Percentiles rank a stretch among this genome's conserved stretches.
Evolutionary conservation across 2,113 vertebrate genomes (phyloP).

Genomic region (Podarcis cretensis): DNA sequence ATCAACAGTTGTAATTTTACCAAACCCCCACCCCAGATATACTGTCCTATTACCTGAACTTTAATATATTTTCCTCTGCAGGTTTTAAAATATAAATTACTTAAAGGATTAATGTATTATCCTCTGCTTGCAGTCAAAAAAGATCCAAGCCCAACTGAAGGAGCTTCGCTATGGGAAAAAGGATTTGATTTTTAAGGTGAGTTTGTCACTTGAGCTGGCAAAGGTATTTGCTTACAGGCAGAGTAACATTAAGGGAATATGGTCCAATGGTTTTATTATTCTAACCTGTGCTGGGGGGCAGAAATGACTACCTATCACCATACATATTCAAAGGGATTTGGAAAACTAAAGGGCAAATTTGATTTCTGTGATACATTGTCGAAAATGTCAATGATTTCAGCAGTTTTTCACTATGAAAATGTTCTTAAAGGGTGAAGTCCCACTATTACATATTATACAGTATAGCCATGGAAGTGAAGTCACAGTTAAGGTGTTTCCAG

Average conservation of each 20-base stretch:
- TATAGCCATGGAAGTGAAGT: background rate
- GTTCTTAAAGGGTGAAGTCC: background rate
- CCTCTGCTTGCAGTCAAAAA: conserved; percentile 91
- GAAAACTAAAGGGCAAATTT: background rate
- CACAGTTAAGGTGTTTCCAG: background rate
- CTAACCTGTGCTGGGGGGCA: background rate
- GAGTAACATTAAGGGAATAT: background rate
- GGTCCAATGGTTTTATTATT: conserved; percentile 9
- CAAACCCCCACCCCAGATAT: background rate
- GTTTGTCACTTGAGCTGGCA: conserved; percentile 42
- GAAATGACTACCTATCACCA: conserved; percentile 1
- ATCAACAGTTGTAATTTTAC: background rate
- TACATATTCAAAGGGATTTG: conserved; percentile 18
- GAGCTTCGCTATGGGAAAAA: conserved; percentile 98
- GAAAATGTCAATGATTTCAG: background rate
- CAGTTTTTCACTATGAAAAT: rapidly evolving
- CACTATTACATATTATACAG: background rate
- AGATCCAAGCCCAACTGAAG: conserved; percentile 98
- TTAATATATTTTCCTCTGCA: conserved; percentile 37
- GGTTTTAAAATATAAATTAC: conserved; percentile 68
- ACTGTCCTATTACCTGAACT: background rate
- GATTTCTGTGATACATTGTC: background rate
- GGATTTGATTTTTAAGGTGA: conserved; percentile 99
- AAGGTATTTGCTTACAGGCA: conserved; percentile 3
- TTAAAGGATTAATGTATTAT: conserved; percentile 76